Conservation (phyloP, 2,888 invertebrate species). For the Morinoia aosen region DNA sequence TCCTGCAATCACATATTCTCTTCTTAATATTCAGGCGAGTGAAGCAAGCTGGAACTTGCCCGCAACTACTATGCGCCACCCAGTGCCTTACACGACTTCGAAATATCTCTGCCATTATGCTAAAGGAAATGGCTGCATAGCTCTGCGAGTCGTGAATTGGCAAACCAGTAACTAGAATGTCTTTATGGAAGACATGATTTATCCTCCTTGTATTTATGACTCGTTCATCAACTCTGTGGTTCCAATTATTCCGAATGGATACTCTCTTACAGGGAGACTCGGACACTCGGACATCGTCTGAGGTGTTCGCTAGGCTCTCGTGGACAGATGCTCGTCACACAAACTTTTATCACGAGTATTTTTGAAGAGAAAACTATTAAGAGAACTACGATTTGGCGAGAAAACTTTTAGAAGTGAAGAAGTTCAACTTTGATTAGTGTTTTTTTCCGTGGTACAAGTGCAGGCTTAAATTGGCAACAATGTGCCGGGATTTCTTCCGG, state of each 20-base stretch:
- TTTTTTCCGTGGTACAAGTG: not conserved
- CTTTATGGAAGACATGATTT: not conserved
- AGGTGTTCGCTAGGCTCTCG: not conserved
- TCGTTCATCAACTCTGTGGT: slow-evolving; percentile 4
- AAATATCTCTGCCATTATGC: slow-evolving; percentile 7
- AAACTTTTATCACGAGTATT: not conserved
- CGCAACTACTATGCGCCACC: not conserved
- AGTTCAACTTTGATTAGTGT: not conserved
- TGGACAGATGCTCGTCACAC: not conserved
- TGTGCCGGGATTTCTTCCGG: not conserved
- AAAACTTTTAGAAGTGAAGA: not conserved
- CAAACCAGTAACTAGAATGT: not conserved
- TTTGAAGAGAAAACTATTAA: not conserved
- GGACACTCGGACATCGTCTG: not conserved
- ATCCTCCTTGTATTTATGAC: not conserved
- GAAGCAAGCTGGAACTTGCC: not conserved
- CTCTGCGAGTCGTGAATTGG: not conserved
- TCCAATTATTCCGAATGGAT: not conserved
- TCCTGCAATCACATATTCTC: not conserved
- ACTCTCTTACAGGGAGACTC: not conserved
- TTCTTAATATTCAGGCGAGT: not conserved
- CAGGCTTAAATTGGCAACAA: not conserved
- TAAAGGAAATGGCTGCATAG: not conserved
- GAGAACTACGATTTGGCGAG: not conserved
- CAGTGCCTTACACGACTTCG: not conserved